Evolutionary conservation across 1,140 invertebrate species (phyloP), one percentile per base, ranked within the genome.

Genomic region (Trinorchestia longiramus): DNA sequence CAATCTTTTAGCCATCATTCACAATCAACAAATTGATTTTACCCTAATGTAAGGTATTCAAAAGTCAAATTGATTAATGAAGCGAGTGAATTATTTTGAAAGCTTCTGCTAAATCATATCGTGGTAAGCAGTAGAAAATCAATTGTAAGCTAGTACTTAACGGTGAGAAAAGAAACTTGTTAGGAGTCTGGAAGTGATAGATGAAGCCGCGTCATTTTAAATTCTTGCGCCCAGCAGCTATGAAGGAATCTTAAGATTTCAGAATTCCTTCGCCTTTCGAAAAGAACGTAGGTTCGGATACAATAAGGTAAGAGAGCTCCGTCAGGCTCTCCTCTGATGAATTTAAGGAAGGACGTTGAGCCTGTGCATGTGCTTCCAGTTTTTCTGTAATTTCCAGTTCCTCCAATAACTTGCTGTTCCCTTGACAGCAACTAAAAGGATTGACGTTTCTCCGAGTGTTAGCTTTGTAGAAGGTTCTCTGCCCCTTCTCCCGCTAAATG

Each of bases 371-470:
- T 47, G 19, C 92, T 19, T 11, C 17, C 43, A 47, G 11, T 11
- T 94, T 94, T 47, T 44, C 92, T 15, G 88, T 90, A 47, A 42
- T 94, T 43, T 94, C 43, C 11, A 44, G 92, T n/a, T 44, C 40
- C 44, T 77, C 43, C 92, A 94, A 94, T 47, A 94, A 94, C 43
- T 94, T 94, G 92, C 92, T 45, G 92, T 0, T 94, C 41, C 43
- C 44, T 47, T 94, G 44, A 94, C 92, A 45, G 92, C 36, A 43
- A 47, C 92, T 94, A 94, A 94, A 94, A 45, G 44, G 92, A 94
- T 94, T 94, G 92, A 47, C 92, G 92, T 94, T 94, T 94, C 92
- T 94, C 43, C 92, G 43, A 94, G 44, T 94, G 92, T 94, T 94
- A 45, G 92, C 92, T 94, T 40, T 45, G 43, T 40, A 94, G 44